Conservation (phyloP, 2,888 invertebrate genomes). For the Lasiommata megera region DNA sequence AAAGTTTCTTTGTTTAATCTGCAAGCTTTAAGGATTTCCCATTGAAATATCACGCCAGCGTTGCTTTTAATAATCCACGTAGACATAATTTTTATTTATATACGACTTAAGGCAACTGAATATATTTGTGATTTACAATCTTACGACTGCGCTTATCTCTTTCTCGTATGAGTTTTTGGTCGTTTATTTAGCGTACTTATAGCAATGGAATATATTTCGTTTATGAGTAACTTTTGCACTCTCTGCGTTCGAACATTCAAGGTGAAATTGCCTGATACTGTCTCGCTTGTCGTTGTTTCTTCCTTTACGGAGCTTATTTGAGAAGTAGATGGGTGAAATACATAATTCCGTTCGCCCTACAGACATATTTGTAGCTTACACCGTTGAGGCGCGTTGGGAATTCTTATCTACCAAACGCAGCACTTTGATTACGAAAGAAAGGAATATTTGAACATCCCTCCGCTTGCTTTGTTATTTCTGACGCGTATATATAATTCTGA, state of each 20-base stretch:
- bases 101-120: slow-evolving; percentile 43
- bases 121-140: slow-evolving; percentile 37
- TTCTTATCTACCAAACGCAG: slow-evolving; percentile 76
- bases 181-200: slow-evolving; percentile 10
- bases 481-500: slow-evolving; percentile 66
- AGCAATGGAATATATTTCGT: slow-evolving; percentile 21
- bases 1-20: slow-evolving; percentile 78
- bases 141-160: slow-evolving; percentile 30
- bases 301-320: slow-evolving; percentile 45
- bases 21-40: slow-evolving; percentile 72
- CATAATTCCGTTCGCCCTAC: slow-evolving; percentile 57
- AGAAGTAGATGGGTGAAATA: slow-evolving; percentile 71
- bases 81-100: slow-evolving; percentile 56
- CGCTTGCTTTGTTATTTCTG: slow-evolving; percentile 62
- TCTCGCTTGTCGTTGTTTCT: slow-evolving; percentile 13
- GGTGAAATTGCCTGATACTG: slow-evolving; percentile 8
- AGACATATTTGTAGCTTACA: slow-evolving; percentile 54
- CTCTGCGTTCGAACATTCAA: slow-evolving; percentile 16
- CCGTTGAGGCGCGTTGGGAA: slow-evolving; percentile 61
- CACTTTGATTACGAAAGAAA: slow-evolving; percentile 76
- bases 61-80: slow-evolving; percentile 72
- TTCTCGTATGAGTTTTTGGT: slow-evolving; percentile 30
- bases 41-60: slow-evolving; percentile 69
- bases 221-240: slow-evolving; percentile 21
- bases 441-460: slow-evolving; percentile 76